Percentiles rank a stretch among this genome's conserved stretches.
Evolutionary conservation across 2,888 invertebrate species (phyloP).

Genomic region (Rosalia funebris): DNA sequence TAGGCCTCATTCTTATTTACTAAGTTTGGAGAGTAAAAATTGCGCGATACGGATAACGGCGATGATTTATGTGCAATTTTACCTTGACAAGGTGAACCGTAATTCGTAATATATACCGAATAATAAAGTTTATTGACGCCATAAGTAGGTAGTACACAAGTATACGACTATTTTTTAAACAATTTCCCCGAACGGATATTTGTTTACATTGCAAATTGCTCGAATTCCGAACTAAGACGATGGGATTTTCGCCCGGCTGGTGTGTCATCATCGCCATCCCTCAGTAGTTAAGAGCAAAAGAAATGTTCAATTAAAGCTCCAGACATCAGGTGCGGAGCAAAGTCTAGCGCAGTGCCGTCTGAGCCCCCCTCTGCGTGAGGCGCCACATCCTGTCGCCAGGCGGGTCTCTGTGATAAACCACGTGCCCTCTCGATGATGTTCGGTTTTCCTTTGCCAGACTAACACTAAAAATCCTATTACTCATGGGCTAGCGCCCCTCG

Average conservation of each 20-base stretch:
- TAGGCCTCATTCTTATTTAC: conserved; percentile 20
- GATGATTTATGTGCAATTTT: conserved; percentile 18
- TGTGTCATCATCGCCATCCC: no score
- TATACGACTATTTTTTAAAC: no score
- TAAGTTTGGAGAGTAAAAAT: conserved; percentile 19
- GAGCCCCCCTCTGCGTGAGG: conserved; percentile 30
- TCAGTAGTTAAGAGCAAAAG: no score
- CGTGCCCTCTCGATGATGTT: conserved; percentile 24
- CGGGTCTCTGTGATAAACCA: conserved; percentile 24
- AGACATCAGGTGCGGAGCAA: conserved; percentile 28
- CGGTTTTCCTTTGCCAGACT: neutral
- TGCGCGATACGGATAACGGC: conserved; percentile 15
- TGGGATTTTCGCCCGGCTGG: no score
- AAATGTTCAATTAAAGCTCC: no score
- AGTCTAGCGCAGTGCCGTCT: conserved; percentile 5
- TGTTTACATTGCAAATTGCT: no score
- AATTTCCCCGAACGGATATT: no score
- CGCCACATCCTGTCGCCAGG: conserved; percentile 31
- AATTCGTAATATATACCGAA: neutral
- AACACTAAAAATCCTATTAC: conserved; percentile 28
- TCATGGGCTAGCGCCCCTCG: conserved; percentile 18
- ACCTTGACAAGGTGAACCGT: conserved; percentile 11
- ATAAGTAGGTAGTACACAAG: no score
- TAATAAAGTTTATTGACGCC: neutral
- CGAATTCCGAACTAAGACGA: no score